A percentile compares a stretch with the other conserved stretches of the same genome.
Evolutionary conservation across 2,797 vertebrate genomes (phyloP).

Genomic region (Macropodus opercularis): DNA sequence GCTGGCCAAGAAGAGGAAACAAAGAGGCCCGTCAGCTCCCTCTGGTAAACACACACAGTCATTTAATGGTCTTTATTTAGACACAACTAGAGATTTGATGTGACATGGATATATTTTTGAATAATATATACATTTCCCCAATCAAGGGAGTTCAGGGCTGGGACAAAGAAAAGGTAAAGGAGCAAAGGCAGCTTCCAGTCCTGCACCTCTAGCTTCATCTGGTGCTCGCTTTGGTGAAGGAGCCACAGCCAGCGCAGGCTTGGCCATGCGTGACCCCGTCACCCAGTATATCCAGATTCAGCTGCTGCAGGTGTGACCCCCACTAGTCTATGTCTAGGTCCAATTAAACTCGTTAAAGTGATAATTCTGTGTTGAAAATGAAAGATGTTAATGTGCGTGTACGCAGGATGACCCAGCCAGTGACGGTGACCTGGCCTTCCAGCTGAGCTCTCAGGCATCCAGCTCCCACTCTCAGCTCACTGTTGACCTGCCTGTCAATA

Average conservation of each 20-base stretch:
- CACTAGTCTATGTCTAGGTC: neutral
- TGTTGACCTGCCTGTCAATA: slow-evolving; percentile 91
- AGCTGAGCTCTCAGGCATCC: slow-evolving; percentile 88
- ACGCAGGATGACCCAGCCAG: slow-evolving; percentile 87
- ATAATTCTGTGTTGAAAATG: neutral
- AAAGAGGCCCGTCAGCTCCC: slow-evolving; percentile 77
- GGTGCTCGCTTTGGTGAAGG: slow-evolving; percentile 78
- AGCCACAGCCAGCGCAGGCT: slow-evolving; percentile 79
- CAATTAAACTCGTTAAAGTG: neutral
- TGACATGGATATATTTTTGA: no score
- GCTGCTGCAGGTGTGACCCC: slow-evolving; percentile 89
- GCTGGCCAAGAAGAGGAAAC: slow-evolving; percentile 93
- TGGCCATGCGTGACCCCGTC: slow-evolving; percentile 85
- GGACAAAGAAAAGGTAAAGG: slow-evolving; percentile 85
- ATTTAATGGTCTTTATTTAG: neutral
- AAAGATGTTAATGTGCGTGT: neutral
- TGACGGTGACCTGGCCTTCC: slow-evolving; percentile 90
- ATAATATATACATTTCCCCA: no score
- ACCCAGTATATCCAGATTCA: slow-evolving; percentile 93
- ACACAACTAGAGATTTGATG: neutral
- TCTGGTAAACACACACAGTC: slow-evolving; percentile 52
- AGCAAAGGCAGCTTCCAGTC: slow-evolving; percentile 67
- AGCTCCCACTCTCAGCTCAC: slow-evolving; percentile 91
- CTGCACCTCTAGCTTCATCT: slow-evolving; percentile 53
- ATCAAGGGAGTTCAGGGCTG: slow-evolving; percentile 76